Conservation (phyloP, 2,888 invertebrate genomes). For the Abrostola tripartita region DNA sequence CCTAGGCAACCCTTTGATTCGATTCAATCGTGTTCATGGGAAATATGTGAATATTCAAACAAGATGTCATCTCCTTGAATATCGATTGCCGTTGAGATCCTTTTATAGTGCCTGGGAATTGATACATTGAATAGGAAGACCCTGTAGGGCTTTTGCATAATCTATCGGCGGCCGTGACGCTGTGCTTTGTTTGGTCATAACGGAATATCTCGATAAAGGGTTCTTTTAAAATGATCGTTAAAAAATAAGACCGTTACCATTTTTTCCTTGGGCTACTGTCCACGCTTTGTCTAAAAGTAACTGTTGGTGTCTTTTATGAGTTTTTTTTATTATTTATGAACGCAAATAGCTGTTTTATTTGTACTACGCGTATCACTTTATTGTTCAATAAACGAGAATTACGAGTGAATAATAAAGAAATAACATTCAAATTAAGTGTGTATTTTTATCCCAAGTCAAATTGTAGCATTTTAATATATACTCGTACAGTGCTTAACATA, state of each 20-base stretch:
- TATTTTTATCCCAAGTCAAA: constrained; percentile 41
- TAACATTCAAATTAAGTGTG: constrained; percentile 49
- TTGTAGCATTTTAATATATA: constrained; percentile 41
- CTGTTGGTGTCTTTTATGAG: constrained; percentile 52
- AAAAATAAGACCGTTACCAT: constrained; percentile 81
- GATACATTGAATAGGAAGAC: constrained; percentile 86
- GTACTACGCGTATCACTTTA: constrained; percentile 59
- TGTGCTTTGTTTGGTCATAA: constrained; percentile 76
- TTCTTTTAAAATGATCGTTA: constrained; percentile 76
- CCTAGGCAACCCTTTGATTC: constrained; percentile 80
- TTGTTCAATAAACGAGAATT: constrained; percentile 57
- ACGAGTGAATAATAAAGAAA: constrained; percentile 56
- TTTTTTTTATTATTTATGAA: constrained; percentile 47
- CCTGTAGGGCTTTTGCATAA: constrained; percentile 84
- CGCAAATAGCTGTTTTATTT: constrained; percentile 69
- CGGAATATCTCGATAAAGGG: constrained; percentile 81
- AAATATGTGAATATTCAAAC: constrained; percentile 87
- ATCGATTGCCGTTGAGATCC: constrained; percentile 85
- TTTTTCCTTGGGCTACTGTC: constrained; percentile 78
- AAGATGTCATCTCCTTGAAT: constrained; percentile 88
- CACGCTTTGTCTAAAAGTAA: constrained; percentile 62
- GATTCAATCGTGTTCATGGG: constrained; percentile 80
- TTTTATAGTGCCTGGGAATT: constrained; percentile 85
- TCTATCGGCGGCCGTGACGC: constrained; percentile 78
- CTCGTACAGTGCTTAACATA: constrained; percentile 32